Base-by-base conservation (phyloP, 64 coral and sea anemone species). In the Actinia tenebrosa region DNA sequence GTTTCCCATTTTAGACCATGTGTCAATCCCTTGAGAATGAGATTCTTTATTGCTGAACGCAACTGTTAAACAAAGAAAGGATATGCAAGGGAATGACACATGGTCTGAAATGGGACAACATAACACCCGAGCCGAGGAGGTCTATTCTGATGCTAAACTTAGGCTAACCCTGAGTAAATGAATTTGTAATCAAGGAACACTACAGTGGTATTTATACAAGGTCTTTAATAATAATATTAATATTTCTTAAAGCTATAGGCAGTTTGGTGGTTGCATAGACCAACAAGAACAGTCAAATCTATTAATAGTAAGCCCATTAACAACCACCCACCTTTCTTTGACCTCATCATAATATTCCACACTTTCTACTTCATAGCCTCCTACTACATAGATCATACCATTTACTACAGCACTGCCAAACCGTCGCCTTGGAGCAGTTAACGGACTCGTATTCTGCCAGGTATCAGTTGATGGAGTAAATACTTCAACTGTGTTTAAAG, bases 321-420 rank as follows among this genome's bases (percentile, higher is more conserved):
- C 69, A 64, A 93, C 91, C 56, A 80, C 46, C 91, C 91, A 93
- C 77, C 86, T 79, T 72, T 82, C 54, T 5, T 77, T 59, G 26
- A 55, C 30, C 6, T 68, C 83, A 72, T 93, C 50, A 86, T 80
- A 93, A 80, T 86, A 93, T 19, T 93, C 91, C 14, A 93, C 83
- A 19, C 44, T 89, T 37, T 89, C 72, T 46, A 89, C 80, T n/a
- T 56, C 81, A 80, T 78, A 93, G 42, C 91, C 91, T 4, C 91
- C 91, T 37, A 82, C 87, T 7, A 93, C 87, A 81, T 93, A 93
- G 50, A 93, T 54, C 2, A 93, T 23, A 66, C 87, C 82, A 68
- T 93, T 93, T 23, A 93, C 91, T 55, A 93, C 91, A 16, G 91
- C 87, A 80, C 88, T 88, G 26, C 91, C 91, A 89, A 93, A 93